Base-by-base conservation (phyloP, 2,113 vertebrate genomes). In the Eublepharis macularius region DNA sequence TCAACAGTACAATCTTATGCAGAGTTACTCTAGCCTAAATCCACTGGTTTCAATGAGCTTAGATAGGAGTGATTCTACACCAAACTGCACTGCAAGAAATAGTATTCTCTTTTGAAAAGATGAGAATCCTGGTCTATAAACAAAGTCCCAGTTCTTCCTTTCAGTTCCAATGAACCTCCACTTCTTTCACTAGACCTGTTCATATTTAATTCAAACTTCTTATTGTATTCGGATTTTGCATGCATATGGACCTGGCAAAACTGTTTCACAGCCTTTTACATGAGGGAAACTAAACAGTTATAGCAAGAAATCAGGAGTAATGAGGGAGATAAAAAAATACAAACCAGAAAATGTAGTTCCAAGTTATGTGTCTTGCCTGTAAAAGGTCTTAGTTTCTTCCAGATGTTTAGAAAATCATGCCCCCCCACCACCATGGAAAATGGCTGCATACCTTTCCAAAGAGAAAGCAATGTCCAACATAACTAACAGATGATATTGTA, bases 301-400 rank as follows among this genome's bases (percentile, higher is more conserved):
- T 76, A 83, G 82, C 24, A 91, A 91, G 87, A 91, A 91, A 89
- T 0, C 69, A 74, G 39, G 90, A 60, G 77, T n/a, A 87, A 74
- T 57, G 69, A 90, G 49, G 66, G 80, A 90, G 63, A 91, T 78
- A 82, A 93, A 92, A 43, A 34, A 65, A 57, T 57, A 12, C 4
- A 26, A 60, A n/a, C 39, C 29, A 83, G 91, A 79, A 73, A 84
- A 88, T 34, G 49, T 81, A 93, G 89, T 87, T 92, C 82, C 86
- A 81, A 91, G 82, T 92, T 89, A 92, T 76, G 34, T 47, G 74
- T 83, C 36, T 90, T 54, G 68, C 34, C 84, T 68, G 83, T 69
- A 85, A 87, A 86, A 85, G 34, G 82, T 74, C 91, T 94, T 69
- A 88, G 84, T 84, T 92, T 57, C 76, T 91, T 86, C 88, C 94